A percentile compares a stretch with the other conserved stretches of the same genome.
Evolutionary conservation across 92 coral and sea anemone genomes (phyloP).

Genomic region (Pocillopora grandis): DNA sequence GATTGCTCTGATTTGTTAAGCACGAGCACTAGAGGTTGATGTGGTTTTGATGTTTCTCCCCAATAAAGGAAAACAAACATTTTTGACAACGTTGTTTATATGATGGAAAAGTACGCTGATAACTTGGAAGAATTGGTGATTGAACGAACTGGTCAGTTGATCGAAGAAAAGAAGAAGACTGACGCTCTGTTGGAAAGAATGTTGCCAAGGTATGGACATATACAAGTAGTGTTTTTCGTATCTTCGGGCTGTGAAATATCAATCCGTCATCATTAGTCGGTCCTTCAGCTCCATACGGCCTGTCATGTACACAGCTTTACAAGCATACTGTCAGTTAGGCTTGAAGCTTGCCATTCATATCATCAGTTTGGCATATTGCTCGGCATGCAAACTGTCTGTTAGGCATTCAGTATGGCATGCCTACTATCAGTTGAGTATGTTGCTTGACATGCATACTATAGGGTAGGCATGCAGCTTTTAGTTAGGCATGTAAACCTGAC

Average conservation of each 20-base stretch:
- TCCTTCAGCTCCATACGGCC: no score
- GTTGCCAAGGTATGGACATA: slow-evolving; percentile 80
- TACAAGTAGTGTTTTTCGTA: background rate
- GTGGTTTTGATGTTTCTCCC: background rate
- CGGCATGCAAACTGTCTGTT: no score
- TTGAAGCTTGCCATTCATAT: no score
- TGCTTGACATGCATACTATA: no score
- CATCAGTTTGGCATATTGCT: no score
- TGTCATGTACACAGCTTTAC: no score
- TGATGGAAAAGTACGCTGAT: slow-evolving; percentile 99
- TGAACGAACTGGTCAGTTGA: slow-evolving; percentile 92
- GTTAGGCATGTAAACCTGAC: no score
- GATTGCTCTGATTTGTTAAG: no score
- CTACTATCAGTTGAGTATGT: no score
- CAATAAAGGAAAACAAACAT: slow-evolving; percentile 91
- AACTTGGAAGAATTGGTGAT: slow-evolving; percentile 91
- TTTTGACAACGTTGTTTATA: slow-evolving; percentile 93
- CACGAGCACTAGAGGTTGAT: background rate
- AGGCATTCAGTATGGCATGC: no score
- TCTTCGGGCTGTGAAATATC: background rate
- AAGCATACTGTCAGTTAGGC: no score
- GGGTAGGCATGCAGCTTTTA: no score
- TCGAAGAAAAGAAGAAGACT: slow-evolving; percentile 95
- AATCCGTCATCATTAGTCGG: background rate
- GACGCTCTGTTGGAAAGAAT: slow-evolving; percentile 94